Conservation (phyloP, 2,888 invertebrate species). For the Lepidocyrtoides sp. region DNA sequence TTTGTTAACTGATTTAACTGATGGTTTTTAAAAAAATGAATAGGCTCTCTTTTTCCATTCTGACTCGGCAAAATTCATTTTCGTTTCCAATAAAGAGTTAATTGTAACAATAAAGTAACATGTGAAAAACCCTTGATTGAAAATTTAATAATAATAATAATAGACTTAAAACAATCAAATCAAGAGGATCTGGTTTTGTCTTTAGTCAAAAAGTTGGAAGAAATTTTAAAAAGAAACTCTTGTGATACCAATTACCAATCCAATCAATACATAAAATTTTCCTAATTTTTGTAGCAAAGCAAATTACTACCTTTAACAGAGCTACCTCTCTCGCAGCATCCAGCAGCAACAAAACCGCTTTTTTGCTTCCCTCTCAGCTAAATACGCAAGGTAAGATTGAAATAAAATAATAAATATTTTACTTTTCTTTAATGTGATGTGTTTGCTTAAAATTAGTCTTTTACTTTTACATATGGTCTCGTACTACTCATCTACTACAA, state of each 20-base stretch:
- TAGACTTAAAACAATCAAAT: not conserved
- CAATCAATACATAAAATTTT: slow-evolving; percentile 7
- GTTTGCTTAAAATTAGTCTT: no score
- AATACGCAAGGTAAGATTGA: slow-evolving; percentile 52
- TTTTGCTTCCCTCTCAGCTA: slow-evolving; percentile 60
- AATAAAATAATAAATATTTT: not conserved
- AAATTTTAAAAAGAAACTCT: not conserved
- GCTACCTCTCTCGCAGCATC: slow-evolving; percentile 38
- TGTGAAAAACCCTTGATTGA: not conserved
- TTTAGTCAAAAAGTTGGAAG: no score
- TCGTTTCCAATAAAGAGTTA: no score
- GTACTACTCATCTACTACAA: no score
- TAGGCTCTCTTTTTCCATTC: no score
- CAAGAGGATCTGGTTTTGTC: no score
- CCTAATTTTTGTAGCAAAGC: slow-evolving; percentile 30
- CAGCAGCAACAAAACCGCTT: slow-evolving; percentile 53
- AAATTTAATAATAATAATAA: not conserved
- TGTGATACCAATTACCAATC: not conserved
- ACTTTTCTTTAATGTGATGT: not conserved
- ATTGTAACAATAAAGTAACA: no score
- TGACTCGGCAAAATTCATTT: no score
- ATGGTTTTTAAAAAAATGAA: not conserved
- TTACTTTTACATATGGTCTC: no score
- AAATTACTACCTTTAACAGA: slow-evolving; percentile 55
- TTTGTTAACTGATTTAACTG: slow-evolving; percentile 11